Evolutionary conservation across 1,140 invertebrate species (phyloP), one percentile per base, ranked within the genome.

Genomic region (Brachionus sp.): DNA sequence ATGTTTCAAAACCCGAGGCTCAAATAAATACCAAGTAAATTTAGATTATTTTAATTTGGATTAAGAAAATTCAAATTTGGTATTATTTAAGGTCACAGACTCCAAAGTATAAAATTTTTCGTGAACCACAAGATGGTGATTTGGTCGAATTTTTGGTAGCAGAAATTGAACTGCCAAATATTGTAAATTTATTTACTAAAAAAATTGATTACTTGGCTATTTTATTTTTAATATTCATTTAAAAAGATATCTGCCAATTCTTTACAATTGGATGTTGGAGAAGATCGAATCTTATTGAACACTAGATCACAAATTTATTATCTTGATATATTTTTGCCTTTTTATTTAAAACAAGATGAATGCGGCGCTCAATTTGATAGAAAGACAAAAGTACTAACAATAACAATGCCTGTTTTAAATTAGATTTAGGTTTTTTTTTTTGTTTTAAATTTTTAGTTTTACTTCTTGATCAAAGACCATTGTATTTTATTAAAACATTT

Each of bases 281-380:
- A 93, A 85, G 93, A 94, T 89, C 89, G 93, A 84, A 91, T 94
- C 82, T 85, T 93, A 19, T 86, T 94, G 57, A 91, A 92, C 85
- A 88, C 88, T 5, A 84, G 89, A 53, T 91, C 90, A 53, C 88
- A 90, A 85, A 89, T 90, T 44, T 91, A 91, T 85, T 85, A 92
- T 16, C 88, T 93, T 42, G 93, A 94, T 87, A 89, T 93, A 80
- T 93, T 92, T 86, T 85, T 93, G 16, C 92, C 92, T 5, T 91
- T 90, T 86, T 86, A 87, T 44, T 87, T 94, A 25, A 87, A 92
- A 84, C 90, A 91, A 85, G 87, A 91, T 35, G 89, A 90, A 7
- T 91, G 90, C 84, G 90, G 88, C 66, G 92, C 92, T 12, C 88
- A 90, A 70, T 92, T 93, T 84, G 91, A 93, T 86, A 90, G 88